A percentile compares a stretch with the other conserved stretches of the same genome.
Conservation (phyloP, 2,797 vertebrate species). For the Botia almorhae region DNA sequence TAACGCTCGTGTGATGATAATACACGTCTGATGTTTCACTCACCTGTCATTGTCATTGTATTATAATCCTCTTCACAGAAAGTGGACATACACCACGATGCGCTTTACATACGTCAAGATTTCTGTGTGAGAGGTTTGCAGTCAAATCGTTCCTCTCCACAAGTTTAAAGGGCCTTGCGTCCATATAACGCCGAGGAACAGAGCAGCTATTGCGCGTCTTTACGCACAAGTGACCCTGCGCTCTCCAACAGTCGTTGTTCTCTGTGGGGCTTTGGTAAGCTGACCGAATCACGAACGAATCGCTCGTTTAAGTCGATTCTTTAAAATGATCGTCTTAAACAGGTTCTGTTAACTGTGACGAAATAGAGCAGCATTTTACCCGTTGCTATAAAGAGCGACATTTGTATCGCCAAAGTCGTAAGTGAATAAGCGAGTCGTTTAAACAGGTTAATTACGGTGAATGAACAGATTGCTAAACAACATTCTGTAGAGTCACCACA, state of each 20-base stretch:
- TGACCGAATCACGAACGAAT: too few relatives aligned
- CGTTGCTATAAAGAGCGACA: too few relatives aligned
- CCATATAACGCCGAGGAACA: not conserved
- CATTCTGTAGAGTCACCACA: too few relatives aligned
- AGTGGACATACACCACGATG: too few relatives aligned
- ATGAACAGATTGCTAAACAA: too few relatives aligned
- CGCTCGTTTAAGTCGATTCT: not conserved
- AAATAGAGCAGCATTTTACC: too few relatives aligned
- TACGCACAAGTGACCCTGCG: not conserved
- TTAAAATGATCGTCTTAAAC: not conserved
- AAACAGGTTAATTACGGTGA: too few relatives aligned
- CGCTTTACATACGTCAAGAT: too few relatives aligned
- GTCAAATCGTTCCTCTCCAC: not conserved
- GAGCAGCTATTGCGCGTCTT: not conserved
- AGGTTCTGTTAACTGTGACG: not conserved
- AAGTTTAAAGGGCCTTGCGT: not conserved
- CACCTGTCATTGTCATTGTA: constrained; percentile 31
- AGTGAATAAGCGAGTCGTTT: too few relatives aligned
- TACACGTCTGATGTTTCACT: not conserved
- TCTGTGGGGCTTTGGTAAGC: too few relatives aligned
- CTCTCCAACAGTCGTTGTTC: not conserved
- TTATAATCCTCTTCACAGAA: not conserved
- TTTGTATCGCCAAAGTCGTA: too few relatives aligned
- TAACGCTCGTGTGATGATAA: too few relatives aligned
- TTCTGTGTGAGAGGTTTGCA: not conserved